phyloP scores from a whole-genome alignment of 2,888 invertebrate species.

The Polydrusus cervinus region DNA sequence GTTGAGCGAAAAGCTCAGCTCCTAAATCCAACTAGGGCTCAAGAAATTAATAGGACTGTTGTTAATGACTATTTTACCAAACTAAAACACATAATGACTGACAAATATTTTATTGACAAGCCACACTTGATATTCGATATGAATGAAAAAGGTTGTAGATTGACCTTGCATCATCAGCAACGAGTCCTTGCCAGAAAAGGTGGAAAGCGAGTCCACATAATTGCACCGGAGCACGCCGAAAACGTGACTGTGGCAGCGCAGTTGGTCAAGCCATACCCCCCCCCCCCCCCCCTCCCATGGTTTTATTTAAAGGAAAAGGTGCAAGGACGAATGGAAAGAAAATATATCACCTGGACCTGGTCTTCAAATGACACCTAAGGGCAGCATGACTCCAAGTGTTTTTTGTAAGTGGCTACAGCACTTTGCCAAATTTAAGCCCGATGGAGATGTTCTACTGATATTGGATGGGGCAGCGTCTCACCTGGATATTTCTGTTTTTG shows the following conservation, averaged over 20 bases:
- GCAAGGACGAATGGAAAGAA: slow-evolving; percentile 56
- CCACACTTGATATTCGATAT: slow-evolving; percentile 35
- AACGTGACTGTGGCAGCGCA: slow-evolving; percentile 63
- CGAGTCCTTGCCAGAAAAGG: slow-evolving; percentile 48
- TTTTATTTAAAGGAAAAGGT: slow-evolving; percentile 60
- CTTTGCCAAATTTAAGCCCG: neutral
- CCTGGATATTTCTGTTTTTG: slow-evolving; percentile 3
- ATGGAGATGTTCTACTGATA: slow-evolving; percentile 52
- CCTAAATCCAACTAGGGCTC: slow-evolving; percentile 28
- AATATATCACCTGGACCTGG: slow-evolving; percentile 53
- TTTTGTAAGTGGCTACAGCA: slow-evolving; percentile 50
- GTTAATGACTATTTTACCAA: slow-evolving; percentile 14
- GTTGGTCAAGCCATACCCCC: slow-evolving; percentile 61
- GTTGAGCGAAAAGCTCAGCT: slow-evolving; percentile 27
- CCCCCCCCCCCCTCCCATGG: slow-evolving; percentile 63
- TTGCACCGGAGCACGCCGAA: slow-evolving; percentile 63
- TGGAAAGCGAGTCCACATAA: slow-evolving; percentile 57
- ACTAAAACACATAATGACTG: neutral
- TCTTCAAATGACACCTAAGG: slow-evolving; percentile 58
- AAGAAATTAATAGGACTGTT: slow-evolving; percentile 27
- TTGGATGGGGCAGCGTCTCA: slow-evolving; percentile 62
- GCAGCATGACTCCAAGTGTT: slow-evolving; percentile 59
- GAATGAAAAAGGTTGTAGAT: slow-evolving; percentile 59
- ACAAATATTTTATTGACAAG: neutral
- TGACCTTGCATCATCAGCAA: slow-evolving; percentile 57